Conservation (phyloP, 2,797 vertebrate species). For the Leuciscus waleckii region DNA sequence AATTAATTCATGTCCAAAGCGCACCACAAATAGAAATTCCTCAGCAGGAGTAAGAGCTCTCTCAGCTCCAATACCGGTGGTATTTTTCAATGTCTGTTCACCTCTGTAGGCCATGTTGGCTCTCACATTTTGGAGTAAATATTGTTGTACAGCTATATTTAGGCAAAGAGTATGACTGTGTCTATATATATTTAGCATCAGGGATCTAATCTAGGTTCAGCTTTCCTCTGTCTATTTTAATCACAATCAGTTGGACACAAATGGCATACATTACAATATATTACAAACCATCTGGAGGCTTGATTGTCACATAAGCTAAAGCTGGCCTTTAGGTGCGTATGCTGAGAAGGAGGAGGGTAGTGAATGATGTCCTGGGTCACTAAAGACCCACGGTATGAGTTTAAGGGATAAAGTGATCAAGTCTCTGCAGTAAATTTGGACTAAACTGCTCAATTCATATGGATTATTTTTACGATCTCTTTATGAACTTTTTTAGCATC, state of each 20-base stretch:
- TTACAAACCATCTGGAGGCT: slow-evolving; percentile 33
- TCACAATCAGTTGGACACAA: slow-evolving; percentile 28
- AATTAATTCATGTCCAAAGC: slow-evolving; percentile 67
- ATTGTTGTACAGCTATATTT: slow-evolving; percentile 34
- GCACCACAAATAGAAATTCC: slow-evolving; percentile 55
- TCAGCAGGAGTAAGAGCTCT: slow-evolving; percentile 38
- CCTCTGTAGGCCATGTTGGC: not conserved
- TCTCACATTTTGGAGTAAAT: slow-evolving; percentile 28
- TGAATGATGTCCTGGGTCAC: too few species aligned
- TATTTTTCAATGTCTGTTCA: slow-evolving; percentile 35
- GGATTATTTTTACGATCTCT: too few species aligned
- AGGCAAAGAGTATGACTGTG: not conserved
- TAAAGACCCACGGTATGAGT: too few species aligned
- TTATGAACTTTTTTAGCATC: too few species aligned
- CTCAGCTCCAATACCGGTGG: slow-evolving; percentile 7
- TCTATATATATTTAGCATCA: slow-evolving; percentile 9
- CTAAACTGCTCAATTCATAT: too few species aligned
- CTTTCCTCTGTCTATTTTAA: slow-evolving; percentile 31
- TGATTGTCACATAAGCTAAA: slow-evolving; percentile 36
- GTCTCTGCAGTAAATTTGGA: too few species aligned
- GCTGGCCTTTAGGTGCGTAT: not conserved
- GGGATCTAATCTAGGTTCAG: slow-evolving; percentile 23
- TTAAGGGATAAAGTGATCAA: too few species aligned
- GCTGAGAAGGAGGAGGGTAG: too few species aligned
- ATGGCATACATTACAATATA: slow-evolving; percentile 45